A percentile compares a stretch with the other conserved stretches of the same genome.
These are phyloP conservation scores for Cosmorhoe ocellata DNA, from an alignment of 2,888 invertebrate species.

Conservation along the genomic window DNA sequence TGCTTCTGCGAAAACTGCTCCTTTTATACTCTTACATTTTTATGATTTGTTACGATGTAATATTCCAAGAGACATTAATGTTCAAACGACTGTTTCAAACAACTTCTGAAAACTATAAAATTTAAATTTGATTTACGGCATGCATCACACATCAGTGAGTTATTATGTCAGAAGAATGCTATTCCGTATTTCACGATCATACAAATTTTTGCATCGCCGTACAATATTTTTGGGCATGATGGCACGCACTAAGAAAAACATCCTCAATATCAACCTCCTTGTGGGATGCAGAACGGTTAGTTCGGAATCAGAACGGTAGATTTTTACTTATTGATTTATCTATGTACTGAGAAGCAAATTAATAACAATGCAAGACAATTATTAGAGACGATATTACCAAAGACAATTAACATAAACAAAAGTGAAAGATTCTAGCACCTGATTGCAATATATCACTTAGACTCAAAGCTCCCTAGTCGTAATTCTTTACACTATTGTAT, in stretches of 20 bases:
- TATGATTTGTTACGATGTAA: constrained; percentile 26
- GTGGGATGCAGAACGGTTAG: too few species aligned
- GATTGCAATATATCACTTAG: constrained; percentile 53
- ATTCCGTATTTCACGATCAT: neutral
- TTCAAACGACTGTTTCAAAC: constrained; percentile 19
- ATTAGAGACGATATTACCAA: constrained; percentile 12
- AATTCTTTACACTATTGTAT: constrained; percentile 60
- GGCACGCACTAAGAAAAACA: too few species aligned
- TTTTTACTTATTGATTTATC: too few species aligned
- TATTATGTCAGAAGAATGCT: neutral
- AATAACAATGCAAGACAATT: constrained; percentile 10
- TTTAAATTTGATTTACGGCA: constrained; percentile 11
- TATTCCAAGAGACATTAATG: constrained; percentile 23
- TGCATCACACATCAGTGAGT: neutral
- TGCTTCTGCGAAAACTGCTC: constrained; percentile 38
- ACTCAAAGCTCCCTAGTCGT: constrained; percentile 46
- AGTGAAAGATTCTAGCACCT: constrained; percentile 39
- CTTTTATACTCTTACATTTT: constrained; percentile 23
- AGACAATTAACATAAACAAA: constrained; percentile 28
- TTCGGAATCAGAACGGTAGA: too few species aligned
- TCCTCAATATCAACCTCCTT: too few species aligned
- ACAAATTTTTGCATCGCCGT: too few species aligned
- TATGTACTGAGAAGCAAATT: neutral
- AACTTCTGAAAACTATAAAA: constrained; percentile 22
- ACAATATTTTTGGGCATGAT: too few species aligned